Evolutionary conservation across 1,140 invertebrate species (phyloP).

Genomic region (Aleiodes sp.): DNA sequence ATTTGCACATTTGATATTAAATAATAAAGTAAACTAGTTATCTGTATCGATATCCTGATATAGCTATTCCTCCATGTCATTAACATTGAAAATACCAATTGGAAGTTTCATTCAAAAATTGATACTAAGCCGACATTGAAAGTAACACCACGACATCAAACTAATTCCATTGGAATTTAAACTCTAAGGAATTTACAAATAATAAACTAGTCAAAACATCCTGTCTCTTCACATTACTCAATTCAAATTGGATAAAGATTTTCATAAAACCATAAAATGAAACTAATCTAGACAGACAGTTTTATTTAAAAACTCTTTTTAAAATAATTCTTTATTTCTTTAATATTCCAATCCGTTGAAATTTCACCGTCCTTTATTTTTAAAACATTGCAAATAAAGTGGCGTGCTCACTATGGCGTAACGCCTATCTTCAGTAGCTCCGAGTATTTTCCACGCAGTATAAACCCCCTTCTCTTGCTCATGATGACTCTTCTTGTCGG

Average conservation of each 20-base stretch:
- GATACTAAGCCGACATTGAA: slow-evolving; percentile 5
- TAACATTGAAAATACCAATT: not conserved
- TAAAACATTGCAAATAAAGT: not conserved
- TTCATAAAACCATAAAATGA: no score
- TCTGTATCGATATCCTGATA: not conserved
- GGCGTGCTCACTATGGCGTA: slow-evolving; percentile 13
- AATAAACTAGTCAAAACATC: no score
- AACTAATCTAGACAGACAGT: no score
- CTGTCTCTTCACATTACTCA: no score
- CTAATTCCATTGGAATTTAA: no score
- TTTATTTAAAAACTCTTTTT: no score
- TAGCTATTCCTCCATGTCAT: not conserved
- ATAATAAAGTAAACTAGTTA: slow-evolving; percentile 27
- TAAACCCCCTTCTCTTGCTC: no score
- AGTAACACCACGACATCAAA: no score
- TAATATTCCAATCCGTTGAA: no score
- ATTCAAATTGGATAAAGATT: no score
- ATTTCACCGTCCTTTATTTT: not conserved
- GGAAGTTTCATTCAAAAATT: not conserved
- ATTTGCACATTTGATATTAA: slow-evolving; percentile 35
- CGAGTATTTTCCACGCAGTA: not conserved
- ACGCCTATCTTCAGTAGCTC: slow-evolving; percentile 24
- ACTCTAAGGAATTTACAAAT: no score
- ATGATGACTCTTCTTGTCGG: slow-evolving; percentile 1
- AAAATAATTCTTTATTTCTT: no score